These are phyloP conservation scores for Orthonyx spaldingii DNA, from an alignment of 2,113 vertebrate genomes.

Conservation along the genomic window DNA sequence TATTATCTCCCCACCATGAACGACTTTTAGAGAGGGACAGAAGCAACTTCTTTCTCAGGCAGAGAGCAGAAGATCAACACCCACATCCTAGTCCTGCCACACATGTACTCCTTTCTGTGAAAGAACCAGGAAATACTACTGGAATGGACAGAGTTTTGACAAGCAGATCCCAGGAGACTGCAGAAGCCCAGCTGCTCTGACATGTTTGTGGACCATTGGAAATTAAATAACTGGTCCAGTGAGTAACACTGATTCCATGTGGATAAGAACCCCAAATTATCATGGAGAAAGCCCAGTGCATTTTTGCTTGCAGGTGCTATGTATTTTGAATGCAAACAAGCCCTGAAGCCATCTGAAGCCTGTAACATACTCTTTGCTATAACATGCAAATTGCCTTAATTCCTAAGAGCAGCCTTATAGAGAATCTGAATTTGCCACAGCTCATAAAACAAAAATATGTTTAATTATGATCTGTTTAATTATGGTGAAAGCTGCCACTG, in stretches of 20 bases:
- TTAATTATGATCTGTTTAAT: slow-evolving; percentile 48
- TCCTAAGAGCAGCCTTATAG: neutral
- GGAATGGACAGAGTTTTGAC: neutral
- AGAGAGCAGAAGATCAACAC: neutral
- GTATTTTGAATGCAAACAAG: slow-evolving; percentile 11
- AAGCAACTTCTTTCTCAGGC: neutral
- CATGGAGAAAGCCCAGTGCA: neutral
- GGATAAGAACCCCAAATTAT: neutral
- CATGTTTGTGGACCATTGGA: fast-evolving
- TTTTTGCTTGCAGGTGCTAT: slow-evolving; percentile 21
- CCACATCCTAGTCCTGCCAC: neutral
- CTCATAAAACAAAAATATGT: slow-evolving; percentile 28
- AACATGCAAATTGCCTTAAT: neutral
- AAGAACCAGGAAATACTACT: neutral
- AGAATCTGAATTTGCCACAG: slow-evolving; percentile 9
- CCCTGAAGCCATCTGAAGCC: slow-evolving; percentile 1
- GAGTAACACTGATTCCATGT: neutral
- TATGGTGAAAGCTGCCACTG: neutral
- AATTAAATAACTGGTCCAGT: neutral
- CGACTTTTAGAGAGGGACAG: neutral
- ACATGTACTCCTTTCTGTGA: neutral
- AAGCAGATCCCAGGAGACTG: neutral
- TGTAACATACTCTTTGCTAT: slow-evolving; percentile 4
- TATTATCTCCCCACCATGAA: neutral
- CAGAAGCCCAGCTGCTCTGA: neutral